Evolutionary conservation across 1,140 invertebrate genomes (phyloP), one percentile per base, ranked within the genome.

Genomic region (Diorhabda carinulata): DNA sequence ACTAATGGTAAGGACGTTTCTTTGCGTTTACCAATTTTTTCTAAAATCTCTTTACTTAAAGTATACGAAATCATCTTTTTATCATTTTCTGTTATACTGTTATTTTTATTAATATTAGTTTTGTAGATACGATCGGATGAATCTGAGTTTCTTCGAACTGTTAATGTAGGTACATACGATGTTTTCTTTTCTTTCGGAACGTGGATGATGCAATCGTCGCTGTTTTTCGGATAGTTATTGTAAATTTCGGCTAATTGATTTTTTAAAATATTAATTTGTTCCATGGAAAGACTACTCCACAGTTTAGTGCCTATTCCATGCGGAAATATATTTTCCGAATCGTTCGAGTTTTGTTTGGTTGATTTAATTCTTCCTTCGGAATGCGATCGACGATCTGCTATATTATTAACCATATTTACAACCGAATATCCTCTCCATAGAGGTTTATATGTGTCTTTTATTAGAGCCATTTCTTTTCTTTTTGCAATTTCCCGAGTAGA

Each of bases 371-470:
- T 73, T 0, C 76, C 70, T 73, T 81, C 80, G 6, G 76, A 76
- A 66, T 76, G 74, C 6, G 75, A 77, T n/a, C 79, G 67, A 75
- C 83, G 87, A 73, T 80, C 85, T 60, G 85, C 84, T 70, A 93
- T 87, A 64, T 83, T 88, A 72, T 85, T 87, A 3, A 90, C 91
- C 59, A 93, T 83, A 82, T 92, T 91, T 4, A 88, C 85, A 0
- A 94, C 92, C 4, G 92, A 93, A 73, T 84, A 90, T 9, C 92
- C 92, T 43, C 92, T 82, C 92, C 92, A 94, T n/a, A 92, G 82
- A 41, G 92, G 91, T 79, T 91, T 92, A 72, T 92, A 91, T 0
- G 85, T 84, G 73, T 92, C 91, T 77, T 87, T 88, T n/a, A 82
- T 82, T 3, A 81, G 79, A 40, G 80, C 78, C 6, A 84, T 79